A percentile compares a stretch with the other conserved stretches of the same genome.
Evolutionary conservation across 2,113 vertebrate species (phyloP).

Genomic region (Carollia perspicillata): DNA sequence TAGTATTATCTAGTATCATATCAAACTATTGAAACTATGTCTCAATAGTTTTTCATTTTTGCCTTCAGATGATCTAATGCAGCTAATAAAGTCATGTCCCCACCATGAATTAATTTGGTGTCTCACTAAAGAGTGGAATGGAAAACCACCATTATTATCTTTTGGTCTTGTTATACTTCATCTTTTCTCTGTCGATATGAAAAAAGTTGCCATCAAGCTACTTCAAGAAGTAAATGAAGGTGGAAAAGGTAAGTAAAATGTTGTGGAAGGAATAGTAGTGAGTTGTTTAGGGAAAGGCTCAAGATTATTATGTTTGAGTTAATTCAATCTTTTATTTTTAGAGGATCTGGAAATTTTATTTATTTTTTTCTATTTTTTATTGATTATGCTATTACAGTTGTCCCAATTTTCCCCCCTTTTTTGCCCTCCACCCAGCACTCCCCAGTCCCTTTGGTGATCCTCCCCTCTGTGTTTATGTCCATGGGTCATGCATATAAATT

Average conservation of each 20-base stretch:
- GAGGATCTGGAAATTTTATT: no score
- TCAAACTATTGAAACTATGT: no score
- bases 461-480: no score
- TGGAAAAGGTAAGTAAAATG: constrained; percentile 69
- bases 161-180: constrained; percentile 67
- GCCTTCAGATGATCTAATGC: constrained; percentile 79
- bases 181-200: constrained; percentile 71
- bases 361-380: no score
- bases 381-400: no score
- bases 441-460: no score
- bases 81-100: constrained; percentile 76
- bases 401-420: no score
- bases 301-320: background rate
- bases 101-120: constrained; percentile 72
- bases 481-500: no score
- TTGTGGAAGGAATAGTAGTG: background rate
- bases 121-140: constrained; percentile 74
- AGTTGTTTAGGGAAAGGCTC: constrained; percentile 18
- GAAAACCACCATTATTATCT: constrained; percentile 70
- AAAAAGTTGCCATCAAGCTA: constrained; percentile 73
- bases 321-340: background rate
- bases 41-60: constrained; percentile 34
- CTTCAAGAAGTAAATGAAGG: constrained; percentile 74
- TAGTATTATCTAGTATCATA: background rate
- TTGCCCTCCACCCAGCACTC: no score